phyloP scores from a whole-genome alignment of 2,888 invertebrate species.

The Rhingia campestris region DNA sequence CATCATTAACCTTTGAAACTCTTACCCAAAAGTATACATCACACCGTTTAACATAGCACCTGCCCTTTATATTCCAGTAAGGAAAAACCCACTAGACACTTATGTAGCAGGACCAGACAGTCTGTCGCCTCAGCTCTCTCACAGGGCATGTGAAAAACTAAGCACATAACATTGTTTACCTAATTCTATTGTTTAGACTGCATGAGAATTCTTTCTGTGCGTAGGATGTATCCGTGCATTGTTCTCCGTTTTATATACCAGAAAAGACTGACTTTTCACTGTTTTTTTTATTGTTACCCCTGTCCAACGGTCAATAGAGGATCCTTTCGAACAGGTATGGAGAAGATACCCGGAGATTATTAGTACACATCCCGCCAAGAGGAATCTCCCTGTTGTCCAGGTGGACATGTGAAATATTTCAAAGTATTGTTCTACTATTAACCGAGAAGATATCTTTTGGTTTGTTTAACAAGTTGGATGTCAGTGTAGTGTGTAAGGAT shows the following conservation, averaged over 20 bases:
- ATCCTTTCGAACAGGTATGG: conserved; percentile 59
- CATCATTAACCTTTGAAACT: background rate
- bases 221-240: conserved; percentile 52
- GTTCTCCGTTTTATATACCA: conserved; percentile 26
- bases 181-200: conserved; percentile 50
- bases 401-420: conserved; percentile 64
- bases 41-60: conserved; percentile 16
- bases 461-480: conserved; percentile 39
- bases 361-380: conserved; percentile 40
- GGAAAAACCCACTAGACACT: conserved; percentile 49
- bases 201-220: conserved; percentile 52
- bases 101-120: conserved; percentile 78
- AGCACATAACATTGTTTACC: conserved; percentile 50
- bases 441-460: conserved; percentile 32
- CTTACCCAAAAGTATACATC: conserved; percentile 3
- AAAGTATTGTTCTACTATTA: conserved; percentile 44
- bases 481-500: conserved; percentile 13
- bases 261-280: conserved; percentile 37
- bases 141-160: conserved; percentile 38
- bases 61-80: conserved; percentile 1
- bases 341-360: conserved; percentile 22
- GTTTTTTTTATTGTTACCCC: conserved; percentile 20
- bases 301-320: conserved; percentile 45
- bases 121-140: conserved; percentile 78
- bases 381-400: conserved; percentile 47